A percentile compares a stretch with the other conserved stretches of the same genome.
phyloP scores from a whole-genome alignment of 2,113 vertebrate genomes.

The Oreamnos americanus region DNA sequence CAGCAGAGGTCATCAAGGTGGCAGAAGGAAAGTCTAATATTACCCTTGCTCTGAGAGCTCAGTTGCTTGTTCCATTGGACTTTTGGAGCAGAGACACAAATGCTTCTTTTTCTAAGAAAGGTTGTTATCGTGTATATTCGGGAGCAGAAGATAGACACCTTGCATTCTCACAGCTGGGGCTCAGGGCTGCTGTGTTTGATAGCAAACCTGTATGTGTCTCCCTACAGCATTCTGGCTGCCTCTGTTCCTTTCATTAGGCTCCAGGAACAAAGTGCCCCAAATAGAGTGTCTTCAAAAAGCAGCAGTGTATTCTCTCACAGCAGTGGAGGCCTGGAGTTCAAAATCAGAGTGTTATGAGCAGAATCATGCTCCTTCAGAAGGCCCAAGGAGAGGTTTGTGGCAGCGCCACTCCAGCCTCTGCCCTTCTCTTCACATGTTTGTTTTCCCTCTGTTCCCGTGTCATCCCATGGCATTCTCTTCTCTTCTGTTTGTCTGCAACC shows the following conservation, averaged over 20 bases:
- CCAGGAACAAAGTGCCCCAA: neutral
- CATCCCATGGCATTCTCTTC: neutral
- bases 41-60: neutral
- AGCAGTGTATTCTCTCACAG: neutral
- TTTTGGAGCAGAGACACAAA: neutral
- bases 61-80: neutral
- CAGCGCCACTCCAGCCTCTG: neutral
- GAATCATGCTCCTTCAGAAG: too few relatives aligned
- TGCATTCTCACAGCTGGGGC: neutral
- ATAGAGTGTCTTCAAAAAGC: neutral
- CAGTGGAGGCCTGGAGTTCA: too few relatives aligned
- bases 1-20: neutral
- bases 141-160: neutral
- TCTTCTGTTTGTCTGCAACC: neutral
- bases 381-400: neutral
- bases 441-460: neutral
- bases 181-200: neutral
- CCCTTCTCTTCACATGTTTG: neutral
- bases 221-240: neutral
- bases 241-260: neutral
- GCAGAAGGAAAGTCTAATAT: neutral
- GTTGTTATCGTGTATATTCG: neutral
- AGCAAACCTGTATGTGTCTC: neutral
- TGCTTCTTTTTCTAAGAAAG: neutral
- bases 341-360: neutral